These are phyloP conservation scores for Ctenomys sociabilis DNA, from an alignment of 2,113 vertebrate genomes.

Conservation along the genomic window DNA sequence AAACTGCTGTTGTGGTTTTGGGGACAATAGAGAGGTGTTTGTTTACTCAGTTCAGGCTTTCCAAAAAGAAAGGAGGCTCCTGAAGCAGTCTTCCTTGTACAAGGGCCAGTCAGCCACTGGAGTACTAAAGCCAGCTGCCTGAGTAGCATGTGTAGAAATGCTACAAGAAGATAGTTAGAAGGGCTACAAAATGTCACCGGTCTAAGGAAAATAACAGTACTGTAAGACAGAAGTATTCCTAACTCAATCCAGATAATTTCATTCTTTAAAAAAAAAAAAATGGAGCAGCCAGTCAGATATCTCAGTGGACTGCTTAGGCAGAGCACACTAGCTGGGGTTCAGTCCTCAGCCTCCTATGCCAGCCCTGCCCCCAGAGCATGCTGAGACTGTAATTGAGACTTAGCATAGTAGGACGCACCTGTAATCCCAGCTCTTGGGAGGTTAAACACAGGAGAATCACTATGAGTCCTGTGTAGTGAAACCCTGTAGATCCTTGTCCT, in stretches of 20 bases:
- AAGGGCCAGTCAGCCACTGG: neutral
- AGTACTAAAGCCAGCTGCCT: neutral
- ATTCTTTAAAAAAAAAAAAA: neutral
- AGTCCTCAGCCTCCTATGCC: too few species aligned
- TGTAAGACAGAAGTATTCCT: neutral
- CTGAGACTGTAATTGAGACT: too few species aligned
- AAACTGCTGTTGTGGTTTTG: neutral
- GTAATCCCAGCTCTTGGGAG: too few species aligned
- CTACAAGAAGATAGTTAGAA: conserved; percentile 4
- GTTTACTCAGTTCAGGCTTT: neutral
- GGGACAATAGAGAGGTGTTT: neutral
- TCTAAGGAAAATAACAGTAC: neutral
- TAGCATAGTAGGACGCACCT: too few species aligned
- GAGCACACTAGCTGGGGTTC: too few species aligned
- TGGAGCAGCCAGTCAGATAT: too few species aligned
- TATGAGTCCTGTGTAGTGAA: too few species aligned
- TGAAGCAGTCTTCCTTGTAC: neutral
- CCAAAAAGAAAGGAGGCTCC: neutral
- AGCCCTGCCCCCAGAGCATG: too few species aligned
- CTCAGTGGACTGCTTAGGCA: too few species aligned
- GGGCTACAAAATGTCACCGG: neutral
- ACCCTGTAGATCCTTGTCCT: too few species aligned
- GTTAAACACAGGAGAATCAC: too few species aligned
- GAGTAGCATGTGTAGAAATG: neutral
- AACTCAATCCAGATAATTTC: conserved; percentile 2